phyloP scores from a whole-genome alignment of 2,888 invertebrate genomes.

The Protophormia terraenovae region DNA sequence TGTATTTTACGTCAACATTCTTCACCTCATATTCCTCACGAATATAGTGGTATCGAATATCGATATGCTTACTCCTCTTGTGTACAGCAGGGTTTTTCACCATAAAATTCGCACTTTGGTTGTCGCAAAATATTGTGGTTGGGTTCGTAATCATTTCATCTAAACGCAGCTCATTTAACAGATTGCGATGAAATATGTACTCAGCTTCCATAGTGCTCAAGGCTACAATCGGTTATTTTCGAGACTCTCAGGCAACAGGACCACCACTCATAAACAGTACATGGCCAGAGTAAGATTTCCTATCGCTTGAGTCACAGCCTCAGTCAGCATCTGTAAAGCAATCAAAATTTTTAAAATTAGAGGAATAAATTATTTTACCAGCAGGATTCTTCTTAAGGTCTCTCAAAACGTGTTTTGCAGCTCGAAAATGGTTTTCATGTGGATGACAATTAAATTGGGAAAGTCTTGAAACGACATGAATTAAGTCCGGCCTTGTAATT shows the following conservation, averaged over 20 bases:
- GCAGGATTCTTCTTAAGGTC: neutral
- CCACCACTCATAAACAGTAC: neutral
- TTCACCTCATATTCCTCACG: neutral
- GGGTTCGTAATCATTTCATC: neutral
- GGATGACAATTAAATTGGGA: conserved; percentile 48
- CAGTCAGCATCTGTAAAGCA: conserved; percentile 5
- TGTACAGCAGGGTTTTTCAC: conserved; percentile 29
- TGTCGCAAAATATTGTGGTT: conserved; percentile 18
- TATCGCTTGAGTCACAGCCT: neutral
- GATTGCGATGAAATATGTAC: conserved; percentile 27
- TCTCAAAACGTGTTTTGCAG: conserved; percentile 39
- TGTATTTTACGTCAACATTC: neutral
- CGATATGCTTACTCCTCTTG: neutral
- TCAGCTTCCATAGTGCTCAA: conserved; percentile 55
- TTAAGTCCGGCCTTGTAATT: conserved; percentile 38
- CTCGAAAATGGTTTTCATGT: conserved; percentile 43
- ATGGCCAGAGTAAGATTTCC: neutral
- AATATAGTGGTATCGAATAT: neutral
- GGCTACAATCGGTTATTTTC: neutral
- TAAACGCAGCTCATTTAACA: conserved; percentile 23
- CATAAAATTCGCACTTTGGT: conserved; percentile 40
- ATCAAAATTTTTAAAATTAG: conserved; percentile 7
- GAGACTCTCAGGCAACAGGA: conserved; percentile 21
- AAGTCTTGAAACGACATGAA: conserved; percentile 37
- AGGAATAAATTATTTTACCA: conserved; percentile 14